phyloP scores from a whole-genome alignment of 1,140 invertebrate species.

The Wiebesia pumilae region DNA sequence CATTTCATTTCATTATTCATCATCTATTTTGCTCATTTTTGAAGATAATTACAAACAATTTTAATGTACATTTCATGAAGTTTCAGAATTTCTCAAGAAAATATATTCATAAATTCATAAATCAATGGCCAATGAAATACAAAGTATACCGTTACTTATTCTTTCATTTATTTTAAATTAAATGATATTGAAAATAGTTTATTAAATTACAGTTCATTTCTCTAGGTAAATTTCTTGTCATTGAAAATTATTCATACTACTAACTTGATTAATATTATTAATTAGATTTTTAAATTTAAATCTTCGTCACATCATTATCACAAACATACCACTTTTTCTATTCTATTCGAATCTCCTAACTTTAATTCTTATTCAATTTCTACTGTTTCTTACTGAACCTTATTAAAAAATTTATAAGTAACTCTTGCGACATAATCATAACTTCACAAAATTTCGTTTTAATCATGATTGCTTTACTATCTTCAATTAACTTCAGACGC shows the following conservation, averaged over 20 bases:
- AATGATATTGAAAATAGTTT: neutral
- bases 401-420: neutral
- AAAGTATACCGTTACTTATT: neutral
- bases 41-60: conserved; percentile 12
- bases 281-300: no score
- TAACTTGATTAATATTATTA: no score
- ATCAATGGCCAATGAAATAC: neutral
- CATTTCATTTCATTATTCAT: conserved; percentile 37
- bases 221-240: no score
- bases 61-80: neutral
- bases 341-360: neutral
- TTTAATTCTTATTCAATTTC: neutral
- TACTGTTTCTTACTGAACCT: neutral
- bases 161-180: neutral
- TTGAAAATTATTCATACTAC: no score
- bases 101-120: neutral
- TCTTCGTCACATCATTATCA: no score
- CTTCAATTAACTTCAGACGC: neutral
- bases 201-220: no score
- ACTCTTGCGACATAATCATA: neutral
- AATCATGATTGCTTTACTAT: neutral
- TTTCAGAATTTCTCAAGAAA: neutral
- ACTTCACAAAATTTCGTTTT: neutral
- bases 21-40: neutral
- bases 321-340: neutral